Conservation (phyloP, 1,140 invertebrate genomes). For the Vollenhovia emeryi region DNA sequence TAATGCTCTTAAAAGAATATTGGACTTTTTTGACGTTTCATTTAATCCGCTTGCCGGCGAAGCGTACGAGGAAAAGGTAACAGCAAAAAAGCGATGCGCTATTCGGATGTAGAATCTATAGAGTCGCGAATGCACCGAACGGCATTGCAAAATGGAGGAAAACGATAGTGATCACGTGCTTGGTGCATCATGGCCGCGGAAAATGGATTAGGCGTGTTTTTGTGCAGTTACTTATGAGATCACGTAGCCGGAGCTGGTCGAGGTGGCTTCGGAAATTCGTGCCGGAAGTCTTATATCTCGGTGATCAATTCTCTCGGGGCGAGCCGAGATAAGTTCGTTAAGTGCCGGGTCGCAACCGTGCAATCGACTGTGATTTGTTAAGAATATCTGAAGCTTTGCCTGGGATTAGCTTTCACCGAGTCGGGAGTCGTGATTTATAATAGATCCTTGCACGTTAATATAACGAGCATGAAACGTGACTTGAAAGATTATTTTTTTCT, state of each 20-base stretch:
- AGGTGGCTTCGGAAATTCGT: conserved; percentile 63
- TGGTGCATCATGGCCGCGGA: conserved; percentile 23
- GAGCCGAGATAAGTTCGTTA: conserved; percentile 69
- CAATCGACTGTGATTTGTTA: conserved; percentile 68
- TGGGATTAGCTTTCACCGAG: conserved; percentile 58
- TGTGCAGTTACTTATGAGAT: conserved; percentile 69
- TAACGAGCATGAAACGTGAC: conserved; percentile 35
- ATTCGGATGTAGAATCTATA: not conserved
- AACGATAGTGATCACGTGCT: conserved; percentile 61
- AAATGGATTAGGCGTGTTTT: conserved; percentile 73
- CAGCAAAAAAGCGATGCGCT: conserved; percentile 2
- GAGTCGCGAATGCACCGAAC: conserved; percentile 20
- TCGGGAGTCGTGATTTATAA: conserved; percentile 42
- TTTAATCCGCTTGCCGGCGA: conserved; percentile 6
- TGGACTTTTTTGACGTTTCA: conserved; percentile 8
- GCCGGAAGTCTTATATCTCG: conserved; percentile 65
- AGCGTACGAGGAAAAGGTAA: not conserved
- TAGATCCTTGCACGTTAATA: conserved; percentile 22
- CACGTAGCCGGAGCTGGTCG: conserved; percentile 36
- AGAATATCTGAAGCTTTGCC: conserved; percentile 63
- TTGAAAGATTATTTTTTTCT: conserved; percentile 12
- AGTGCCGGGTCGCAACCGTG: conserved; percentile 59
- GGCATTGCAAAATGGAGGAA: conserved; percentile 2
- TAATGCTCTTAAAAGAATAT: conserved; percentile 10
- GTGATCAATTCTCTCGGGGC: conserved; percentile 67